Conservation (phyloP, 2,888 invertebrate species). For the Labia minor region DNA sequence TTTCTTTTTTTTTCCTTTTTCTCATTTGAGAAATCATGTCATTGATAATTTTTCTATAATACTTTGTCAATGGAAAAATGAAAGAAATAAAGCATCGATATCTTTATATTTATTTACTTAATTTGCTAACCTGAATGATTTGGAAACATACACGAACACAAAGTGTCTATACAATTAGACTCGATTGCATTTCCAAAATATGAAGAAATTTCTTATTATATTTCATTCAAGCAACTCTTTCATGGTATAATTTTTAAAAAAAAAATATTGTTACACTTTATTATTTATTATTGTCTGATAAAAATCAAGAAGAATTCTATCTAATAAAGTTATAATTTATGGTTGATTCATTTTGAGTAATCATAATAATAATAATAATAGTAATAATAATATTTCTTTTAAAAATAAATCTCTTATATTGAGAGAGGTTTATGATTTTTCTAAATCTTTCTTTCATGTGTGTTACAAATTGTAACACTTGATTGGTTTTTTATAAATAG, state of each 20-base stretch:
- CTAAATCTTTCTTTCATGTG: not conserved
- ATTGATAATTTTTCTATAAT: too few relatives aligned
- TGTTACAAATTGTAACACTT: constrained; percentile 13
- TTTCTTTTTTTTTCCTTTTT: too few relatives aligned
- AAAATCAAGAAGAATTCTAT: not conserved
- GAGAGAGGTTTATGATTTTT: not conserved
- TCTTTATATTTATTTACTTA: too few relatives aligned
- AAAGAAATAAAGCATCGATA: too few relatives aligned
- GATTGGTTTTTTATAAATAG: not conserved
- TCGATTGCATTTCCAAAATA: not conserved
- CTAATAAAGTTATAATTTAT: constrained; percentile 1
- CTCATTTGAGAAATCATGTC: too few relatives aligned
- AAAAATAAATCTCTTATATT: not conserved
- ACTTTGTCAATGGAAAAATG: too few relatives aligned
- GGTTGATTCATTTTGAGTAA: not conserved
- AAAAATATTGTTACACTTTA: not conserved
- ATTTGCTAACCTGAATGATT: too few relatives aligned
- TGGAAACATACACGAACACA: too few relatives aligned
- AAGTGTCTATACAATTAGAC: too few relatives aligned
- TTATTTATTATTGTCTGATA: not conserved
- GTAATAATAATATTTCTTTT: too few relatives aligned
- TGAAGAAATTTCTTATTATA: not conserved
- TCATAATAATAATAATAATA: not conserved
- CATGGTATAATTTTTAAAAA: not conserved
- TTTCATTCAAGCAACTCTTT: not conserved